Base-by-base conservation (phyloP, 1,140 invertebrate genomes). In the Drosophila sturtevanti region DNA sequence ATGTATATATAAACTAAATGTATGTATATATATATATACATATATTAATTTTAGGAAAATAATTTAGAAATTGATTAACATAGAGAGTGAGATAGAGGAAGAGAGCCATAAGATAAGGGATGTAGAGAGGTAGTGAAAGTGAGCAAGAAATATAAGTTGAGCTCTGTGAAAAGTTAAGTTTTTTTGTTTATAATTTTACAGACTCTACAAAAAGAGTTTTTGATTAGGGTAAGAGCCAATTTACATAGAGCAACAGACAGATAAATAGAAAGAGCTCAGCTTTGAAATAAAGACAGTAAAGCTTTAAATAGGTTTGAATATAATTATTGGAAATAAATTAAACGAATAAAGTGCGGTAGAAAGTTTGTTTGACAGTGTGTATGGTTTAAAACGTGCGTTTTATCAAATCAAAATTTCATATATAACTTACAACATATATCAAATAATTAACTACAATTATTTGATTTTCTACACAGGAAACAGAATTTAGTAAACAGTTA, bases 141-240 rank as follows among this genome's bases (percentile, higher is more conserved):
- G 75, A 72, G 68, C 76, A 67, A 64, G 68, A 76, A 63, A 61
- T 85, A 41, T 31, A 82, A 85, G 84, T 76, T 86, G 82, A 86
- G 82, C 81, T 82, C 82, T 79, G 52, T 27, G 51, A 61, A 24
- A 52, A 16, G 9, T 37, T 77, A 18, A 63, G 27, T 68, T 54
- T 58, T 56, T n/a, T 6, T 18, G 56, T 55, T 54, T 27, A 59
- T 55, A 37, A 41, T 78, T 72, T 24, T 34, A 11, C 16, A 31
- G n/a, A 31, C 14, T 31, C 60, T 12, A 18, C 1, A 14, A 14
- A 6, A 38, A 37, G 58, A 2, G 27, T 72, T 58, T 68, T 21
- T n/a, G 37, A 59, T 48, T 62, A 62, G 38, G 4, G 62, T 27
- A 18, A 24, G 41, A 59, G 81, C 81, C 81, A 78, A 85, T 85